Percentiles rank a stretch among this genome's conserved stretches.
These are phyloP conservation scores for Selenia dentaria DNA, from an alignment of 2,888 invertebrate genomes.

Conservation along the genomic window DNA sequence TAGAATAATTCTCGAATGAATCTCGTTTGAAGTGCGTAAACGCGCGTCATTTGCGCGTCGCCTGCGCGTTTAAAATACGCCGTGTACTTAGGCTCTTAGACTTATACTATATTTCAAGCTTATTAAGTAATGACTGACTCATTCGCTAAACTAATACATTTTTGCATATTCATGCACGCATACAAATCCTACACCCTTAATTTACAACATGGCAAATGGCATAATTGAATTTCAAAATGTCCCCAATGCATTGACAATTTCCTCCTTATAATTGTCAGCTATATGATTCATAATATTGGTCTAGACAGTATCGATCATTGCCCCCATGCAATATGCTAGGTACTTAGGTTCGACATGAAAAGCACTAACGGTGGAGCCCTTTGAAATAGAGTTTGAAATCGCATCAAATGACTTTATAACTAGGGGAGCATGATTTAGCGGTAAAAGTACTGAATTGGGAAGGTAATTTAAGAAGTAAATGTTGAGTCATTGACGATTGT, in stretches of 20 bases:
- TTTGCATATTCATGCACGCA: too few relatives aligned
- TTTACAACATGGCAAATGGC: not conserved
- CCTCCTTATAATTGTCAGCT: slow-evolving; percentile 12
- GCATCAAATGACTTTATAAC: too few relatives aligned
- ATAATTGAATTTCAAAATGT: not conserved
- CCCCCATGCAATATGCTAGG: slow-evolving; percentile 14
- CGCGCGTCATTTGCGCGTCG: too few relatives aligned
- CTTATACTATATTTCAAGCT: too few relatives aligned
- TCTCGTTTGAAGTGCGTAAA: too few relatives aligned
- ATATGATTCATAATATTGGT: slow-evolving; percentile 31
- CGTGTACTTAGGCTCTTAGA: too few relatives aligned
- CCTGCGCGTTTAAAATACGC: too few relatives aligned
- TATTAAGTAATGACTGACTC: too few relatives aligned
- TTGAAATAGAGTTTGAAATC: slow-evolving; percentile 7
- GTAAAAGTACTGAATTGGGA: slow-evolving; percentile 24
- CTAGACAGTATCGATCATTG: slow-evolving; percentile 42
- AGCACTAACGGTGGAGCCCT: slow-evolving; percentile 1
- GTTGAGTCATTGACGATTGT: slow-evolving; percentile 31
- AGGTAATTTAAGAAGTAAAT: slow-evolving; percentile 25
- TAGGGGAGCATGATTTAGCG: slow-evolving; percentile 28
- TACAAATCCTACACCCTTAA: not conserved
- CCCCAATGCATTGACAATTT: not conserved
- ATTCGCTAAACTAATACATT: too few relatives aligned
- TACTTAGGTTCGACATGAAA: slow-evolving; percentile 16
- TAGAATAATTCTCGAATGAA: too few relatives aligned